Conservation (phyloP, 2,888 invertebrate genomes). For the Protophormia terraenovae region DNA sequence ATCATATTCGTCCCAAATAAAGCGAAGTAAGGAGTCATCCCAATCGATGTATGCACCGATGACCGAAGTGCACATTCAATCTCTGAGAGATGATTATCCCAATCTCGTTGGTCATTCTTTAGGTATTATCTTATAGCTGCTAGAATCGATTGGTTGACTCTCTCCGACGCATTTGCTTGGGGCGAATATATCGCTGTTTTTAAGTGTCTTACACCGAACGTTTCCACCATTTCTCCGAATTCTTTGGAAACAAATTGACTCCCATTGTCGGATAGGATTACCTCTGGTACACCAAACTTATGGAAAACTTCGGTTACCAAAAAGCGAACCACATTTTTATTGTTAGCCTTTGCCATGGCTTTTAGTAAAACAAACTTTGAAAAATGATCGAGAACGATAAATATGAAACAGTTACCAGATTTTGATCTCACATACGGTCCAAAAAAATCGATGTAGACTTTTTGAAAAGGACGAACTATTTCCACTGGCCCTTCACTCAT, state of each 20-base stretch:
- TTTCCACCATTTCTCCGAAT: not conserved
- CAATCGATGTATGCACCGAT: too few species aligned
- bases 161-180: not conserved
- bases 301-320: not conserved
- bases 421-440: not conserved
- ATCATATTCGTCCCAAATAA: slow-evolving; percentile 22
- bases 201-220: not conserved
- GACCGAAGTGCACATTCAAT: too few species aligned
- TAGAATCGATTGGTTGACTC: too few species aligned
- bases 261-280: not conserved
- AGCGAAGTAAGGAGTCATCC: not conserved
- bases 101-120: not conserved
- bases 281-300: slow-evolving; percentile 1
- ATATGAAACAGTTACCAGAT: not conserved
- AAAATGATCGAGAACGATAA: not conserved
- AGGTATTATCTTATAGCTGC: not conserved
- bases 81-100: not conserved
- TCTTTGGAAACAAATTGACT: not conserved
- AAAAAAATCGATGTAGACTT: not conserved
- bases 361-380: not conserved
- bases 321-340: not conserved
- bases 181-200: not conserved
- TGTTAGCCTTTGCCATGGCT: not conserved
- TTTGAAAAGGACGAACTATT: not conserved
- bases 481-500: not conserved